Evolutionary conservation across 2,113 vertebrate genomes (phyloP), one percentile per base, ranked within the genome.

Genomic region (Scopus umbretta): DNA sequence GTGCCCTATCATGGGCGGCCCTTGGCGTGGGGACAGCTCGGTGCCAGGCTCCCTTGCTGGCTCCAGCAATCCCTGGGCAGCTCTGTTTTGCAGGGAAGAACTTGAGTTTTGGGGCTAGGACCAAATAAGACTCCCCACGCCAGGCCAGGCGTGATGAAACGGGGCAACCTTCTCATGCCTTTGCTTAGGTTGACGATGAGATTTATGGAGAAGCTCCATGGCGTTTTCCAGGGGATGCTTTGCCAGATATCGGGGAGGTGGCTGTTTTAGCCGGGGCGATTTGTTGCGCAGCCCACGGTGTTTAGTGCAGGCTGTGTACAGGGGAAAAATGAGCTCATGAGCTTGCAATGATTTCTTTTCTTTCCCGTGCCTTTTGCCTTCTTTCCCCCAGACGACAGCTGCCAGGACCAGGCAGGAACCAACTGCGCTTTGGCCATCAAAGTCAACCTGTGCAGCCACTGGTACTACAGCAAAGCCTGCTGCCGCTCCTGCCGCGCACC

Each of bases 391-490:
- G 99, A 99, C 10, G 99, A 99, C 98, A 99, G 98, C 98, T 99
- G 99, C 94, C 99, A 99, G 97, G 99, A 99, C 96, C 99, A 99
- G 78, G 98, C 99, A 6, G 99, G 98, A 86, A 99, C 99, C 93
- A 99, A 99, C 98, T 99, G 99, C 3, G 98, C 98, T 29, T 97
- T 99, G 98, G 99, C 99, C 40, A 98, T 99, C 97, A 99, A 99
- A 97, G 99, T 99, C 78, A 99, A 99, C 97, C 98, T 99, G 88
- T 99, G 99, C 94, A 98, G 99, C 94, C 99, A 99, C 98, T 99
- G 99, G 99, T 99, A 99, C 98, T 99, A 99, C 98, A 99, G 99
- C 98, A 99, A 99, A 96, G 99, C 99, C 73, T 99, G 99, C 98
- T 99, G 99, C 97, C 98, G 99, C 85, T 99, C 99, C 92, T 99